Percentiles rank a stretch among this genome's conserved stretches.
phyloP scores from a whole-genome alignment of 2,113 vertebrate genomes.

The Dendrocopos noguchii region DNA sequence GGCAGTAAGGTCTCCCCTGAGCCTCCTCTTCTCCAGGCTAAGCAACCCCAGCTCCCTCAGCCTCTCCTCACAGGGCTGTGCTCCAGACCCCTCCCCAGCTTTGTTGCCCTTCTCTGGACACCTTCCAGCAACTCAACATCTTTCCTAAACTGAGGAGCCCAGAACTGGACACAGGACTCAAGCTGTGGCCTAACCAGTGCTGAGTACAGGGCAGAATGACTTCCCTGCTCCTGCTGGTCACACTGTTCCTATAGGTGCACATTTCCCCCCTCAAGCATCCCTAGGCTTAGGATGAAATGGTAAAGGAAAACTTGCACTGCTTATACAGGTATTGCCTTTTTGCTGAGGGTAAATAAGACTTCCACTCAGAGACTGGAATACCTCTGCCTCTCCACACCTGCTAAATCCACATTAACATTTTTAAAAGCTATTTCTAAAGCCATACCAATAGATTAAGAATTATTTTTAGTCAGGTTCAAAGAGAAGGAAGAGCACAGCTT shows the following conservation, averaged over 20 bases:
- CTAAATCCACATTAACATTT: constrained; percentile 63
- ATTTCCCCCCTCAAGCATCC: background rate
- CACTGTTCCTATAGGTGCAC: background rate
- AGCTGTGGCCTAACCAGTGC: too few species aligned
- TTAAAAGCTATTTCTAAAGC: constrained; percentile 56
- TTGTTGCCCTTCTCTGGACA: too few species aligned
- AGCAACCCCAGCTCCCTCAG: too few species aligned
- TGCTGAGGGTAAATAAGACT: constrained; percentile 1
- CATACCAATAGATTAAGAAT: constrained; percentile 59
- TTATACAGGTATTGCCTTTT: background rate
- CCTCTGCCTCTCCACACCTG: background rate
- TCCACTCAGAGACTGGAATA: background rate
- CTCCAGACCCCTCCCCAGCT: too few species aligned
- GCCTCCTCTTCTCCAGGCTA: too few species aligned
- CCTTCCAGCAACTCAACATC: too few species aligned
- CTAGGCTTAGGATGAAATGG: background rate
- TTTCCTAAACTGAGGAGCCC: too few species aligned
- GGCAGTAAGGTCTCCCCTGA: too few species aligned
- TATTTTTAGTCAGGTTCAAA: constrained; percentile 71
- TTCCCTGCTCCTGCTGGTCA: too few species aligned
- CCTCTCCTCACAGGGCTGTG: too few species aligned
- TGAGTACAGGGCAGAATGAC: too few species aligned
- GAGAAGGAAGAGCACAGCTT: constrained; percentile 35
- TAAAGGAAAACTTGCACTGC: background rate
- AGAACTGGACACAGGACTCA: too few species aligned